Conservation (phyloP, 2,888 invertebrate genomes). For the Lithophane socia region DNA sequence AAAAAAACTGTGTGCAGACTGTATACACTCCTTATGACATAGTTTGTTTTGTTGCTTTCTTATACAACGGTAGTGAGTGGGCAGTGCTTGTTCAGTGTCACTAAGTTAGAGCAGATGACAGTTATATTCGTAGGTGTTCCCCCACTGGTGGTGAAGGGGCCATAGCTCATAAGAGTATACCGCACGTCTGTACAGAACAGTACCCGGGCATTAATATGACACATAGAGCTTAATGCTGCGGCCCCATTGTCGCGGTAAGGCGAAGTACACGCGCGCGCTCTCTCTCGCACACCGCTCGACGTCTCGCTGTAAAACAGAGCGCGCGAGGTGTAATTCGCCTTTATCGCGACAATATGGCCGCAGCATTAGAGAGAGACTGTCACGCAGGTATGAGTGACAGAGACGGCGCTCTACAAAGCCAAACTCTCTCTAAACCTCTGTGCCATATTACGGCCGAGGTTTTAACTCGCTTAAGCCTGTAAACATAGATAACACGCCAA, state of each 20-base stretch:
- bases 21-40: slow-evolving; percentile 12
- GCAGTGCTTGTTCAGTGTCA: slow-evolving; percentile 6
- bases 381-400: neutral
- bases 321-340: neutral
- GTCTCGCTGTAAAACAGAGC: neutral
- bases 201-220: slow-evolving; percentile 7
- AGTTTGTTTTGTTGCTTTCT: slow-evolving; percentile 35
- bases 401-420: neutral
- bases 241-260: neutral
- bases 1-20: slow-evolving; percentile 2
- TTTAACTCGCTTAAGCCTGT: slow-evolving; percentile 30
- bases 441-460: neutral
- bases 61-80: slow-evolving; percentile 13
- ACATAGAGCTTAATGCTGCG: neutral
- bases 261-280: neutral
- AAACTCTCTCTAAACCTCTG: neutral
- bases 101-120: slow-evolving; percentile 7
- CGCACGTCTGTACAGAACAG: slow-evolving; percentile 13
- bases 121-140: slow-evolving; percentile 13
- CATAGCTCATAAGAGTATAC: slow-evolving; percentile 24
- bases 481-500: slow-evolving; percentile 69
- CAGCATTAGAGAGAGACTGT: slow-evolving; percentile 2
- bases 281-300: neutral
- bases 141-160: slow-evolving; percentile 24
- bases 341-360: neutral